Percentiles rank a stretch among this genome's conserved stretches.
These are phyloP conservation scores for Oreochromis spilurus DNA, from an alignment of 2,113 vertebrate genomes.

Conservation along the genomic window DNA sequence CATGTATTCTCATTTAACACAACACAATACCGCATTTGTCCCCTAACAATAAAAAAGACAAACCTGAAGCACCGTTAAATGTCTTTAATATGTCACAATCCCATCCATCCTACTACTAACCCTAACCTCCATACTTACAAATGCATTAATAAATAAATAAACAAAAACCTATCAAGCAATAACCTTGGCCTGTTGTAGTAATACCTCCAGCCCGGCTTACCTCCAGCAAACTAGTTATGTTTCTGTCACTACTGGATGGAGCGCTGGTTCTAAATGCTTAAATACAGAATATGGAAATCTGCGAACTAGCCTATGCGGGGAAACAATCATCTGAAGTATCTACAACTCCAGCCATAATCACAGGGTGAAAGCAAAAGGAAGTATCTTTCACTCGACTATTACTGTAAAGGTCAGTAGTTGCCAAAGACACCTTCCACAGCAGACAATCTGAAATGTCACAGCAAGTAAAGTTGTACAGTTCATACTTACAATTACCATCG, in stretches of 20 bases:
- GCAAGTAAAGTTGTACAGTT: background rate
- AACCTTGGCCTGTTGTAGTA: background rate
- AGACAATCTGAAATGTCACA: background rate
- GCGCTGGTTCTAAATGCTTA: background rate
- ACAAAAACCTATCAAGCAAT: fast-evolving
- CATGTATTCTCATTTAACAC: background rate
- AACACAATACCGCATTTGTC: background rate
- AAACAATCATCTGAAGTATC: background rate
- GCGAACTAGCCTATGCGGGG: background rate
- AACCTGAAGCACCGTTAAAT: background rate
- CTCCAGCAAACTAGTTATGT: background rate
- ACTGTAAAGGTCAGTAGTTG: background rate
- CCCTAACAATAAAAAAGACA: background rate
- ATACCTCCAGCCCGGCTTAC: background rate
- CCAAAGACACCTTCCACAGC: background rate
- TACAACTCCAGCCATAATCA: background rate
- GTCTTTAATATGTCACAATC: background rate
- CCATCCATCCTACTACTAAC: background rate
- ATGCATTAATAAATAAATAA: background rate
- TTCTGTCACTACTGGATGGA: background rate
- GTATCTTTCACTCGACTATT: background rate
- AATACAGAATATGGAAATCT: background rate
- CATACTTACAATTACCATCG: background rate
- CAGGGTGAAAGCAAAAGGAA: background rate
- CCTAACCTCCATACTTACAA: background rate